A percentile compares a stretch with the other conserved stretches of the same genome.
Conservation (phyloP, 2,797 vertebrate genomes). For the Karalla daura region DNA sequence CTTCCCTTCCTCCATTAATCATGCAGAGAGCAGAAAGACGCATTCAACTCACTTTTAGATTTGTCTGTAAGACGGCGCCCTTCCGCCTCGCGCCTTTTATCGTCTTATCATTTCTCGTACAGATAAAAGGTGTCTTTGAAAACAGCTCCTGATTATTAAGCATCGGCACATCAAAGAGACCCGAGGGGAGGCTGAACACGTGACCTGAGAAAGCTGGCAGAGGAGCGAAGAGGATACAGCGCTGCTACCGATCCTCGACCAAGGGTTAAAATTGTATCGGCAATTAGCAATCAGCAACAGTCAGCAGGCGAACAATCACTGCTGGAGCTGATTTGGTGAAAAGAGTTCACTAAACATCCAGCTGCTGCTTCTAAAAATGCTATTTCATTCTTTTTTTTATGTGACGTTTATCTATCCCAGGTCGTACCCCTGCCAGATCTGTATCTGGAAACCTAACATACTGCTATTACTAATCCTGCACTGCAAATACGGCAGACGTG, state of each 20-base stretch:
- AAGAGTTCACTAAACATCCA: not conserved
- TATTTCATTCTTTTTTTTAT: not conserved
- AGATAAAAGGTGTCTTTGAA: slow-evolving; percentile 28
- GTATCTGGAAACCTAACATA: not conserved
- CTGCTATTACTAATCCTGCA: slow-evolving; percentile 8
- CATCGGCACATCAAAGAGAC: not conserved
- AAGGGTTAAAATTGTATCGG: slow-evolving; percentile 13
- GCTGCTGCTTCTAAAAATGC: not conserved
- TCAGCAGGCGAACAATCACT: slow-evolving; percentile 37
- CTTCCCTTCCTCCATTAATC: too few relatives aligned
- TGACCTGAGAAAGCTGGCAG: not conserved
- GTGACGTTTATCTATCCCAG: not conserved
- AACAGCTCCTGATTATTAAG: slow-evolving; percentile 1
- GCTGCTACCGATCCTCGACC: not conserved
- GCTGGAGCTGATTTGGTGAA: not conserved
- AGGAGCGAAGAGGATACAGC: not conserved
- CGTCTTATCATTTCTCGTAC: not conserved
- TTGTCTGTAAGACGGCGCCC: too few relatives aligned
- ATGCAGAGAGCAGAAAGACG: too few relatives aligned
- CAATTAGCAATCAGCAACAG: slow-evolving; percentile 53
- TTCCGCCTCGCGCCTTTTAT: too few relatives aligned
- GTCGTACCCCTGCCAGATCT: not conserved
- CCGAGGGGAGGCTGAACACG: not conserved
- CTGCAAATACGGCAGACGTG: slow-evolving; percentile 14
- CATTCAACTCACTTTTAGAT: not conserved